These are phyloP conservation scores for Holcopasites calliopsidis DNA, from an alignment of 1,140 invertebrate genomes.

Conservation along the genomic window DNA sequence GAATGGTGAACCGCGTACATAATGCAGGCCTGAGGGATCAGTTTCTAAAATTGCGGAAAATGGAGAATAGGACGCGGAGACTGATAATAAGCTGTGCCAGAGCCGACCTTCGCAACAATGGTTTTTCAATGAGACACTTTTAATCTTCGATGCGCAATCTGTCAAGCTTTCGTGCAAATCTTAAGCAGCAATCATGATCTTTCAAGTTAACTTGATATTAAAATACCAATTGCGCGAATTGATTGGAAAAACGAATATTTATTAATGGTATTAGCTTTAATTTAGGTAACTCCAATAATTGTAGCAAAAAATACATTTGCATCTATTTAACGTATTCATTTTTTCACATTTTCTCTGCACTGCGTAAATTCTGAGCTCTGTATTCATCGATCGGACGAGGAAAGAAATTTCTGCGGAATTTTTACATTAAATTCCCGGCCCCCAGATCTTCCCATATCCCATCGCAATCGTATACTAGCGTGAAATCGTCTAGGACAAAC, in stretches of 20 bases:
- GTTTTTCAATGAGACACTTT: constrained; percentile 38
- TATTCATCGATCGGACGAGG: too few relatives aligned
- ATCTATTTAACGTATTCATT: too few relatives aligned
- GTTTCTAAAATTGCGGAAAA: constrained; percentile 23
- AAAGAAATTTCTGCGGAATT: background rate
- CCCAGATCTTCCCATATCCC: too few relatives aligned
- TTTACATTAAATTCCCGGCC: background rate
- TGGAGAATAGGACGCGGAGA: background rate
- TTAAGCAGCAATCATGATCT: background rate
- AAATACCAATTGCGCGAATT: too few relatives aligned
- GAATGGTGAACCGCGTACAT: constrained; percentile 20
- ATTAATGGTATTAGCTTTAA: too few relatives aligned
- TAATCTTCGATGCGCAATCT: constrained; percentile 24
- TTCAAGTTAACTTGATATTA: background rate
- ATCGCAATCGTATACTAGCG: too few relatives aligned
- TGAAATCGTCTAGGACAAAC: background rate
- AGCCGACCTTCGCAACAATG: constrained; percentile 25
- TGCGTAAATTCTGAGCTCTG: too few relatives aligned
- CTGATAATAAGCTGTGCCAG: constrained; percentile 33
- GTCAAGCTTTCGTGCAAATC: background rate
- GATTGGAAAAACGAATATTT: background rate
- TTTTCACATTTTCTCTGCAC: too few relatives aligned
- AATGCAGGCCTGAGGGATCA: constrained; percentile 4
- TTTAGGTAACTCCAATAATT: too few relatives aligned
- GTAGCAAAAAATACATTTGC: too few relatives aligned